A percentile compares a stretch with the other conserved stretches of the same genome.
phyloP scores from a whole-genome alignment of 2,888 invertebrate species.

The Ferrisia virgata region DNA sequence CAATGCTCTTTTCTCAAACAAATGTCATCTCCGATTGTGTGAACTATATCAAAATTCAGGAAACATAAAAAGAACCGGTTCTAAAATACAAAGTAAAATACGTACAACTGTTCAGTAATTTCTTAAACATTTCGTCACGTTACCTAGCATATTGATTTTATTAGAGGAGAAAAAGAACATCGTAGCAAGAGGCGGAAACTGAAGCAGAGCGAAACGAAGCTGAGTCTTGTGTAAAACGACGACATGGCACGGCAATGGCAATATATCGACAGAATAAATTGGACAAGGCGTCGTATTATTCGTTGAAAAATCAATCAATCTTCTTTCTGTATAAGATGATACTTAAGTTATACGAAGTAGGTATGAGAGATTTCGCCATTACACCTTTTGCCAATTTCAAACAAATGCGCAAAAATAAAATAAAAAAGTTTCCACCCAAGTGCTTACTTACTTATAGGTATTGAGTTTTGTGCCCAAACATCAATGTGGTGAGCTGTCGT shows the following conservation, averaged over 20 bases:
- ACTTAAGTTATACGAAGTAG: neutral
- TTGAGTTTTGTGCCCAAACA: neutral
- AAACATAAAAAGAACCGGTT: no score
- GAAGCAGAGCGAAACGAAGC: neutral
- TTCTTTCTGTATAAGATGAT: conserved; percentile 12
- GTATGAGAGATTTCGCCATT: conserved; percentile 7
- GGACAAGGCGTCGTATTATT: neutral
- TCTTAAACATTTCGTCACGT: neutral
- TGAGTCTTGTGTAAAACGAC: neutral
- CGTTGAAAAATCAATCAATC: conserved; percentile 4
- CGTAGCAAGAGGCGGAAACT: neutral
- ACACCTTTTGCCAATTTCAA: conserved; percentile 2
- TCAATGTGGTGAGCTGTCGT: neutral
- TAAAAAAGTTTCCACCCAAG: neutral
- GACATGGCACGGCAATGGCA: neutral
- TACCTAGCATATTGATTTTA: conserved; percentile 29
- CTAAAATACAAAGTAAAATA: no score
- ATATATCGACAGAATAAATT: conserved; percentile 21
- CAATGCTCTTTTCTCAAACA: no score
- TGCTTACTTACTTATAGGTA: no score
- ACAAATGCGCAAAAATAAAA: neutral
- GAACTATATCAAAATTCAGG: no score
- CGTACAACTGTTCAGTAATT: no score
- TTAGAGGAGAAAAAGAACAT: no score
- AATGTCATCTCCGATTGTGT: no score